Evolutionary conservation across 2,888 invertebrate species (phyloP), one percentile per base, ranked within the genome.

Genomic region (Drosophila aldrichi): DNA sequence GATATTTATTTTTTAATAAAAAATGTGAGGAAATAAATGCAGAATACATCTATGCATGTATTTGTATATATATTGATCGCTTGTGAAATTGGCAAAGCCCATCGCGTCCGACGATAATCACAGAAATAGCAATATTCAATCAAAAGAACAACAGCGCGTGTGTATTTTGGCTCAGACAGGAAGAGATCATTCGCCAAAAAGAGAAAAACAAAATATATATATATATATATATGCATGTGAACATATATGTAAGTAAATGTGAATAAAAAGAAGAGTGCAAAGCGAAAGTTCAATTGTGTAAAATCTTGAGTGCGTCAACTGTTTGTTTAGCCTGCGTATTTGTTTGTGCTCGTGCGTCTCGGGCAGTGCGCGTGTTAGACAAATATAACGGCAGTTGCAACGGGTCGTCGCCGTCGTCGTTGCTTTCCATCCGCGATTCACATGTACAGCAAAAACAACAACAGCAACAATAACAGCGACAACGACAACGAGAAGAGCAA

Each of bases 281-380:
- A 87, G 84, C 87, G 83, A 84, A 84, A 84, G 83, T 83, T 86
- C 62, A 68, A 68, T 70, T 80, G 79, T 82, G 71, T 64, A 69
- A 69, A 81, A 66, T 68, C 63, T 77, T 48, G 44, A 72, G 59
- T 76, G 72, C 64, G 55, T 65, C 36, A 64, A 61, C 43, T 61
- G 34, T 65, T 61, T 65, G 18, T 57, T 59, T 52, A 55, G 29
- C 54, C 68, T 70, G 40, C 49, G 44, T 61, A 57, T 44, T 49
- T 56, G 18, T 52, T 51, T 49, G 59, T 63, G 57, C 49, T 58
- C 5, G 44, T 55, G 60, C 57, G 38, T 65, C 41, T 57, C 18
- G 38, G 36, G 18, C 20, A 18, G 20, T 56, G 58, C 58, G 68
- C 73, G 49, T 63, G 57, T 69, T 52, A 61, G 72, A 65, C 44